Evolutionary conservation across 2,888 invertebrate genomes (phyloP).

Genomic region (Patella depressa): DNA sequence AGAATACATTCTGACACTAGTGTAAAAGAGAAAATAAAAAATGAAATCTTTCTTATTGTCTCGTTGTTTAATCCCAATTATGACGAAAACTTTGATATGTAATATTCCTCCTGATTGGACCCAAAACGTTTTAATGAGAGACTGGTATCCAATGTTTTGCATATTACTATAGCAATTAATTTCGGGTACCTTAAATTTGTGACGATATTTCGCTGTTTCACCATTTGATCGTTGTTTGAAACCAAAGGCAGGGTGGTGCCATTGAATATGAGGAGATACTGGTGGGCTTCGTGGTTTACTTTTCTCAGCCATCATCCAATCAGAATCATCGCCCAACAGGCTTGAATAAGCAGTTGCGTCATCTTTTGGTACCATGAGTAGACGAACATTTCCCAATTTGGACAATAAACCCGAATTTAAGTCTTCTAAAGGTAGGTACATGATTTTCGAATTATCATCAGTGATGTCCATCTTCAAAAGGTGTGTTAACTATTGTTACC

Average conservation of each 20-base stretch:
- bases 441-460: conserved; percentile 11
- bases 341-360: not conserved
- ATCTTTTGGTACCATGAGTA: conserved; percentile 23
- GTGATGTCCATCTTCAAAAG: conserved; percentile 12
- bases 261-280: conserved; percentile 16
- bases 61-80: too few species aligned
- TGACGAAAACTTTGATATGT: too few species aligned
- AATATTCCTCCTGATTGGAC: too few species aligned
- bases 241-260: not conserved
- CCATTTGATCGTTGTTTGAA: not conserved
- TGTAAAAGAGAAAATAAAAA: too few species aligned
- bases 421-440: conserved; percentile 22
- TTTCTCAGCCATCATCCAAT: conserved; percentile 17
- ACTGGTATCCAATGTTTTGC: too few species aligned
- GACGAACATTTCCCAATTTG: conserved; percentile 18
- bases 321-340: conserved; percentile 15
- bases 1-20: too few species aligned
- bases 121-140: too few species aligned
- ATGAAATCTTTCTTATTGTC: too few species aligned
- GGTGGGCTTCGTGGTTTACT: conserved; percentile 16
- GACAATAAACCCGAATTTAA: conserved; percentile 14
- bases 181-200: too few species aligned
- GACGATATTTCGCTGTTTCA: too few species aligned
- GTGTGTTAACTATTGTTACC: not conserved
- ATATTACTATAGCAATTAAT: too few species aligned